Evolutionary conservation across 2,113 vertebrate species (phyloP).

Genomic region (Dinomys branickii): DNA sequence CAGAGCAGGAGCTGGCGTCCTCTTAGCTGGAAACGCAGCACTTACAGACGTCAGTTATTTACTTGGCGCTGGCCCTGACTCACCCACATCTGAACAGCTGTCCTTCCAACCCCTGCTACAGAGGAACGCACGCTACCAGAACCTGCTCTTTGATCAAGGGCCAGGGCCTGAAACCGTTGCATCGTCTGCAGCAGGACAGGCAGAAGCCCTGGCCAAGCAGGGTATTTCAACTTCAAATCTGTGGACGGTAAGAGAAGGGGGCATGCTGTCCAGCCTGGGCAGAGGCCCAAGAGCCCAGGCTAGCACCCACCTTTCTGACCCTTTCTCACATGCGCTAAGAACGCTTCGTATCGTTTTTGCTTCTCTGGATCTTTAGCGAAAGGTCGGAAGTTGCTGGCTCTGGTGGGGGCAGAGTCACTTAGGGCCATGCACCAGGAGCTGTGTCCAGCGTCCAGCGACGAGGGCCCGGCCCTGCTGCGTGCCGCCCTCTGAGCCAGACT

Average conservation of each 20-base stretch:
- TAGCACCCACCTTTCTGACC: conserved; percentile 90
- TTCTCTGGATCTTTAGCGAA: conserved; percentile 93
- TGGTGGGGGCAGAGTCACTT: conserved; percentile 49
- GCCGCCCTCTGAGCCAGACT: conserved; percentile 79
- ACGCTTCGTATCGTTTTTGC: conserved; percentile 94
- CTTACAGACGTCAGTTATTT: background rate
- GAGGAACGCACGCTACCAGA: background rate
- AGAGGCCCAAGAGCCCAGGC: background rate
- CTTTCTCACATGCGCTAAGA: conserved; percentile 87
- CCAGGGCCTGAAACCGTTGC: background rate
- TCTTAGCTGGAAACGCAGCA: background rate
- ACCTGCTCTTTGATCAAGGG: background rate
- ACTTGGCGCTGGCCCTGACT: background rate
- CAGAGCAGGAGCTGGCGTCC: background rate
- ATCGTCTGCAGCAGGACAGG: background rate
- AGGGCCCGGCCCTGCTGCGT: conserved; percentile 73
- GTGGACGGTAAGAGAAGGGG: background rate
- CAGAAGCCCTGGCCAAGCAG: background rate
- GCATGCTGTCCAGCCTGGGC: accelerated
- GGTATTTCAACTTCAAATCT: background rate
- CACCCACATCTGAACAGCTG: background rate
- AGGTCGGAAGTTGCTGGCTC: conserved; percentile 90
- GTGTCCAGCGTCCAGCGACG: conserved; percentile 51
- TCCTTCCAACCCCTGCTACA: background rate
- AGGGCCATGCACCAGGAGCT: conserved; percentile 75